phyloP scores from a whole-genome alignment of 2,797 vertebrate genomes.

The Aulostomus chinensis region DNA sequence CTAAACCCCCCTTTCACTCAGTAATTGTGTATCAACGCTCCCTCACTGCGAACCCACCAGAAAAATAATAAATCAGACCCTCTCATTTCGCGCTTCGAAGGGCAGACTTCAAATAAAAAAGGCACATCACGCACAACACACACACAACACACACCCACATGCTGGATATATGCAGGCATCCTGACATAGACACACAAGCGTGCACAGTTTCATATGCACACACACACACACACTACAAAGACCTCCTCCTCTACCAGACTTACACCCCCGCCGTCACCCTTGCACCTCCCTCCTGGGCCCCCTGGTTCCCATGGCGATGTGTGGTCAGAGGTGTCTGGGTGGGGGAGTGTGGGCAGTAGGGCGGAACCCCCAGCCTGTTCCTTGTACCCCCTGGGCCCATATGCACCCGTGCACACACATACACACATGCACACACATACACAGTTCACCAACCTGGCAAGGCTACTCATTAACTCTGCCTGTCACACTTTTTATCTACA shows the following conservation, averaged over 20 bases:
- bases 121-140: conserved; percentile 48
- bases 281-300: conserved; percentile 72
- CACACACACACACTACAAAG: conserved; percentile 50
- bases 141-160: conserved; percentile 28
- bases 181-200: conserved; percentile 12
- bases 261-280: conserved; percentile 46
- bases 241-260: conserved; percentile 58
- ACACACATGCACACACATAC: conserved; percentile 29
- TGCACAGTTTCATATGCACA: too few relatives aligned
- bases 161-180: conserved; percentile 29
- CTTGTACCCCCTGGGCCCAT: conserved; percentile 69
- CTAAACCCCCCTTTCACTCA: conserved; percentile 53
- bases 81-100: conserved; percentile 87
- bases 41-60: conserved; percentile 81
- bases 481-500: conserved; percentile 77
- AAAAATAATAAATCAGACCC: conserved; percentile 88
- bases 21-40: conserved; percentile 87
- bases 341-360: conserved; percentile 76
- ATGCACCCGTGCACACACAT: conserved; percentile 30
- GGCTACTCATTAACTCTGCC: conserved; percentile 80
- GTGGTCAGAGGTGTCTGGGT: conserved; percentile 76
- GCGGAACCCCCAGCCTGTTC: conserved; percentile 79
- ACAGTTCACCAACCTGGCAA: conserved; percentile 61
- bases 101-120: conserved; percentile 85
- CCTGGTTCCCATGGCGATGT: conserved; percentile 82